Evolutionary conservation across 2,888 invertebrate genomes (phyloP), one percentile per base, ranked within the genome.

Genomic region (Pseudococcus jackbeardsleyi): DNA sequence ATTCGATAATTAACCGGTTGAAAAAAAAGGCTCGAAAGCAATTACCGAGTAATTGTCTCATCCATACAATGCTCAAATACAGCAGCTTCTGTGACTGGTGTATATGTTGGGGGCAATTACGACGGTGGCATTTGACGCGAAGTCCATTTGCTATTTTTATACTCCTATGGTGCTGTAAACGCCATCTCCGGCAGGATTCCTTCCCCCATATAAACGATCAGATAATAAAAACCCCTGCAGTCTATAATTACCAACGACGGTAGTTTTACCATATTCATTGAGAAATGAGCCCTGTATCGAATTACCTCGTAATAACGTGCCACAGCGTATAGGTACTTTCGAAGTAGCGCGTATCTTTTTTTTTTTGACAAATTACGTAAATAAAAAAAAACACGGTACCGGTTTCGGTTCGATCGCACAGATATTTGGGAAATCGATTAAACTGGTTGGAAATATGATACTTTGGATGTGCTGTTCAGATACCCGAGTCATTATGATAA

Each of bases 341-440:
- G 26, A 68, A 26, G 68, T 68, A 54, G 54, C 54, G 17, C 17
- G 54, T 54, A 54, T 54, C 15, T 54, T 54, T 54, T 54, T 54
- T 54, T 54, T 68, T 68, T 68, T 68, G 68, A 68, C 68, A 68
- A 68, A 68, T 68, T 68, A 68, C 68, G 68, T 68, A 68, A 68
- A 68, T 68, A 68, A 26, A 68, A 68, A 54, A 54, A 54, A 54
- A 54, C 54, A 26, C 3, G 26, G n/a, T 2, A 68, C 68, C 22
- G 22, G 68, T 26, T 26, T 26, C 68, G 26, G 68, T 68, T 26
- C 12, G 9, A 26, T 26, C 68, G 68, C 26, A 26, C n/a, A n/a
- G n/a, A n/a, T 54, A 54, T 68, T 68, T 68, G 68, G 68, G 68
- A 68, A 68, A 68, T 68, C 68, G 68, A 68, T 68, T 68, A 68